Conservation (phyloP, 2,797 vertebrate genomes). For the Falco rusticolus region DNA sequence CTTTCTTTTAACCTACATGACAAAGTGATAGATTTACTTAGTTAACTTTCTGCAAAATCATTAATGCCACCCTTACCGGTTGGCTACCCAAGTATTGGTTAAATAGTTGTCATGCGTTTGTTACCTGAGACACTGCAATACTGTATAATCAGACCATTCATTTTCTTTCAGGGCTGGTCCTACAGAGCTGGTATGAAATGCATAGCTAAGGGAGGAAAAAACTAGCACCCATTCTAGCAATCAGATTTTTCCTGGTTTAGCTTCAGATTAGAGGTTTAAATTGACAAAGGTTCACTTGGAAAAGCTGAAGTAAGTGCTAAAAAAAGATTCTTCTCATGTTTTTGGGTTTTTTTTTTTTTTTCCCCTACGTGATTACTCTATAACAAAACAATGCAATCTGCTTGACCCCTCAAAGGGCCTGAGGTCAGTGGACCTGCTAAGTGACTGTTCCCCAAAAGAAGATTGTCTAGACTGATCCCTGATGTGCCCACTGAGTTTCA, state of each 20-base stretch:
- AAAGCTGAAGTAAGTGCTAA: background rate
- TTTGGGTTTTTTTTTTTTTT: no score
- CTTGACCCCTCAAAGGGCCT: background rate
- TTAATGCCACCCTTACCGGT: conserved; percentile 69
- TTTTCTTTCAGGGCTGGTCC: conserved; percentile 57
- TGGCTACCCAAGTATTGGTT: conserved; percentile 68
- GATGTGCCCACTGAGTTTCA: background rate
- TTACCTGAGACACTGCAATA: conserved; percentile 48
- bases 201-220: conserved; percentile 1
- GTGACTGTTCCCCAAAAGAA: background rate
- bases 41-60: conserved; percentile 78
- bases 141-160: conserved; percentile 53
- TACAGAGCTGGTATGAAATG: conserved; percentile 26
- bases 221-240: background rate
- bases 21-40: conserved; percentile 80
- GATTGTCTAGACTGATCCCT: background rate
- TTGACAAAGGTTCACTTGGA: background rate
- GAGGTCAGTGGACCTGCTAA: background rate
- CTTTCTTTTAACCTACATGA: conserved; percentile 72
- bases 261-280: conserved; percentile 17
- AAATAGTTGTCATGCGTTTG: conserved; percentile 62
- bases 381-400: background rate
- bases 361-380: accelerated
- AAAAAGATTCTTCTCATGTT: background rate
- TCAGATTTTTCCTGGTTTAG: background rate